A percentile compares a stretch with the other conserved stretches of the same genome.
These are phyloP conservation scores for Ctenodactylus gundi DNA, from an alignment of 2,113 vertebrate species.

Conservation along the genomic window DNA sequence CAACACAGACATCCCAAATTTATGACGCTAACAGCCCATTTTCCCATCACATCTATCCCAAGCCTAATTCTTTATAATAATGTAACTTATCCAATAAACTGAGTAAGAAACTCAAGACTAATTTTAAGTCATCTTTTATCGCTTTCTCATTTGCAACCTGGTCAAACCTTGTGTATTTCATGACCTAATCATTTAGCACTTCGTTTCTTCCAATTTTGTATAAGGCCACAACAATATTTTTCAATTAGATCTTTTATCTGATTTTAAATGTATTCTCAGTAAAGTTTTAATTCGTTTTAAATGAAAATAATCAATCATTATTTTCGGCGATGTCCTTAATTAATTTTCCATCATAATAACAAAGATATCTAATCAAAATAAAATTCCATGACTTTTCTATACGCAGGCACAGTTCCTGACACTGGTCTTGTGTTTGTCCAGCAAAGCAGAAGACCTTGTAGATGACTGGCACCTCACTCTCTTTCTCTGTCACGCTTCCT, in stretches of 20 bases:
- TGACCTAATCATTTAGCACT: background rate
- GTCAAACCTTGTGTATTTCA: background rate
- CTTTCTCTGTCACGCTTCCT: no score
- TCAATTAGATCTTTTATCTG: background rate
- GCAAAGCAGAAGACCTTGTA: background rate
- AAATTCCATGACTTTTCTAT: background rate
- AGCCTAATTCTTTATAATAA: background rate
- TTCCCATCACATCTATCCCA: background rate
- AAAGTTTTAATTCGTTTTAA: background rate
- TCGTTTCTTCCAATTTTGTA: background rate
- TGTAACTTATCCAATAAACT: background rate
- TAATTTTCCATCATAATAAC: background rate
- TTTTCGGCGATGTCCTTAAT: background rate
- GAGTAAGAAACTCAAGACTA: background rate
- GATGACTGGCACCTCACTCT: background rate
- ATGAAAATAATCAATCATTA: background rate
- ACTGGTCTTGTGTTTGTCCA: background rate
- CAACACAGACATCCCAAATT: background rate
- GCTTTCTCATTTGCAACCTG: background rate
- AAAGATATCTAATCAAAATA: background rate
- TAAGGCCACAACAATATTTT: background rate
- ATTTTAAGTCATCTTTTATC: background rate
- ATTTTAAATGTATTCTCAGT: background rate
- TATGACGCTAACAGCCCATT: background rate
- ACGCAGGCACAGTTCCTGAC: background rate